Evolutionary conservation across 2,113 vertebrate species (phyloP).

Genomic region (Barnardius zonarius): DNA sequence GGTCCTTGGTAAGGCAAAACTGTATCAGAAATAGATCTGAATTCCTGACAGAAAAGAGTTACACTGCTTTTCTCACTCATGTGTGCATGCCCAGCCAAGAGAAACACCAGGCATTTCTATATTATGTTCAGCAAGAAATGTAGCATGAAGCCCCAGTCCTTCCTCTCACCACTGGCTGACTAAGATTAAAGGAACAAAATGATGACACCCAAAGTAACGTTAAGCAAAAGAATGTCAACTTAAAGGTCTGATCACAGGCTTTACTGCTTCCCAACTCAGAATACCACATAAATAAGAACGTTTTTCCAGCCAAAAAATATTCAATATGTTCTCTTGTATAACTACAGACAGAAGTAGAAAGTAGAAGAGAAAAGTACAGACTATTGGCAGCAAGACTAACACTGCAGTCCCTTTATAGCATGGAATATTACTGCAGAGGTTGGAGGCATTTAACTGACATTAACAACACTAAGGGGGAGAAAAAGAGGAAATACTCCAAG

Average conservation of each 20-base stretch:
- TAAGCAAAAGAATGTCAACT: constrained; percentile 5
- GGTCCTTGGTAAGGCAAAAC: neutral
- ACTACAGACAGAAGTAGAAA: neutral
- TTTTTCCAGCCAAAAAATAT: constrained; percentile 1
- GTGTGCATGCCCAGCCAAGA: neutral
- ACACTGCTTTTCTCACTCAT: neutral
- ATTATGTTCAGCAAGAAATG: neutral
- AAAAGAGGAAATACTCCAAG: neutral
- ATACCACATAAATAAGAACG: neutral
- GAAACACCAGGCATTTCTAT: neutral
- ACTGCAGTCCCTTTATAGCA: neutral
- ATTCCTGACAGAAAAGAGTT: neutral
- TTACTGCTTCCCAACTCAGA: neutral
- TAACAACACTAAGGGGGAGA: neutral
- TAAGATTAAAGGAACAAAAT: constrained; percentile 25
- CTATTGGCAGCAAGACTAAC: neutral
- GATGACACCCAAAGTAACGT: neutral
- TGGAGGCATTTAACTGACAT: neutral
- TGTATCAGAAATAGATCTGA: neutral
- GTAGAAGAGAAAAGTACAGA: neutral
- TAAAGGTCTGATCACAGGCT: neutral
- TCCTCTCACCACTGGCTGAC: neutral
- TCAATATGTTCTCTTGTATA: constrained; percentile 4
- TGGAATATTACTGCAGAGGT: neutral
- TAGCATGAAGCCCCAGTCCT: neutral